Conservation (phyloP, 2,888 invertebrate genomes). For the Hirtodrosophila alboralis region DNA sequence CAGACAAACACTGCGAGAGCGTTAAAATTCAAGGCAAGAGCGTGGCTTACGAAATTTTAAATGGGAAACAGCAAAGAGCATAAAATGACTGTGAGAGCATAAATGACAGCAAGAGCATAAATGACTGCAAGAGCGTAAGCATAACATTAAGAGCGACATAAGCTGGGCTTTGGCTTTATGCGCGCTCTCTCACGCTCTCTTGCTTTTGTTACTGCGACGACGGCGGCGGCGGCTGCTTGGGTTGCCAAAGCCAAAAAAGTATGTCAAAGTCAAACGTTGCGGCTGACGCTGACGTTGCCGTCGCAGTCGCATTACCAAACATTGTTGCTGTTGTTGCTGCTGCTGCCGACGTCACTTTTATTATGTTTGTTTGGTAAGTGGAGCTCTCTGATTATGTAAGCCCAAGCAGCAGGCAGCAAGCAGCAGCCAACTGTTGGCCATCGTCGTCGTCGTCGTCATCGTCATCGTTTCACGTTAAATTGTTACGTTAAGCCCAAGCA, state of each 20-base stretch:
- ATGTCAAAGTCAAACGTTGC: constrained; percentile 82
- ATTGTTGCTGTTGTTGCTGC: constrained; percentile 29
- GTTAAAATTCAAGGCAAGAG: constrained; percentile 22
- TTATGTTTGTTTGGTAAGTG: constrained; percentile 78
- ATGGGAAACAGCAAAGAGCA: constrained; percentile 49
- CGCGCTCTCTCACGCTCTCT: constrained; percentile 14
- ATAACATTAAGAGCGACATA: constrained; percentile 11
- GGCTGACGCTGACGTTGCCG: constrained; percentile 29
- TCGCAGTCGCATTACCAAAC: constrained; percentile 59
- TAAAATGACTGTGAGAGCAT: constrained; percentile 16
- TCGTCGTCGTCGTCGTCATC: constrained; percentile 22
- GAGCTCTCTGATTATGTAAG: constrained; percentile 64
- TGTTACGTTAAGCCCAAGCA: constrained; percentile 46
- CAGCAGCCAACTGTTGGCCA: constrained; percentile 61
- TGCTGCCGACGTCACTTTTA: constrained; percentile 60
- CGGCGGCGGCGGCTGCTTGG: too few species aligned
- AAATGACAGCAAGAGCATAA: neutral
- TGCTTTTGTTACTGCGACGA: constrained; percentile 48
- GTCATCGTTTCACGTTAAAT: constrained; percentile 17
- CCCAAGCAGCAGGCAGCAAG: constrained; percentile 22
- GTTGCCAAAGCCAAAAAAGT: constrained; percentile 71
- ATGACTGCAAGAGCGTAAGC: constrained; percentile 3
- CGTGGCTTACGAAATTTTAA: constrained; percentile 16
- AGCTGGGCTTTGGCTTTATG: constrained; percentile 45
- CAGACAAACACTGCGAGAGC: constrained; percentile 7